phyloP scores from a whole-genome alignment of 2,888 invertebrate species.

The Parelbella ahira region DNA sequence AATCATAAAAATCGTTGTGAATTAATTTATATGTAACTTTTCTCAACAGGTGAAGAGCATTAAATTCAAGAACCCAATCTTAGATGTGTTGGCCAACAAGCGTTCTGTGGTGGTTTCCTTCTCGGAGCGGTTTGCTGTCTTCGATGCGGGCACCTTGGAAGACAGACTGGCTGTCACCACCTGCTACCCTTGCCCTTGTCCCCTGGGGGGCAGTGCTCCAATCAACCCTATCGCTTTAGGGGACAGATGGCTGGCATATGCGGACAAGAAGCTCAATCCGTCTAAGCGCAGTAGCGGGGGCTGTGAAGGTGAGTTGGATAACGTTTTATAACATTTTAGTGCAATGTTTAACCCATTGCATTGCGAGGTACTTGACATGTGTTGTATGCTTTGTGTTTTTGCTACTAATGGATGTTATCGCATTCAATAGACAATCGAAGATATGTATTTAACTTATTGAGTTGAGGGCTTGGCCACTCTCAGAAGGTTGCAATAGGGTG shows the following conservation, averaged over 20 bases:
- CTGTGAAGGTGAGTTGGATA: conserved; percentile 82
- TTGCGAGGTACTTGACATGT: too few relatives aligned
- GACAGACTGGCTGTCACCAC: conserved; percentile 93
- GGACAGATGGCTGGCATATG: conserved; percentile 90
- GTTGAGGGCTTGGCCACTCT: too few relatives aligned
- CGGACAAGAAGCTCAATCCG: conserved; percentile 91
- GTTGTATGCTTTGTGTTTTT: too few relatives aligned
- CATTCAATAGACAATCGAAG: too few relatives aligned
- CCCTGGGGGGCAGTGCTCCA: conserved; percentile 68
- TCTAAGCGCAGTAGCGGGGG: conserved; percentile 90
- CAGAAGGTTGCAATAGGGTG: too few relatives aligned
- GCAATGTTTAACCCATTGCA: too few relatives aligned
- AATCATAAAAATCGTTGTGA: too few relatives aligned
- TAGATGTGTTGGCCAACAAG: conserved; percentile 93
- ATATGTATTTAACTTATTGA: too few relatives aligned
- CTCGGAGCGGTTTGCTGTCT: conserved; percentile 93
- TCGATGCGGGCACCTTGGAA: conserved; percentile 93
- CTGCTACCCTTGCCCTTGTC: conserved; percentile 93
- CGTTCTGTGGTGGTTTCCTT: conserved; percentile 93
- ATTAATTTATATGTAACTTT: too few relatives aligned
- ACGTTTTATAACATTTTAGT: too few relatives aligned
- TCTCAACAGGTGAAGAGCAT: conserved; percentile 87
- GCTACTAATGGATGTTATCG: too few relatives aligned
- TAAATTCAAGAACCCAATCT: conserved; percentile 94
- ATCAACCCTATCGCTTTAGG: conserved; percentile 93